Conservation (phyloP, 2,888 invertebrate genomes). For the Pterostichus niger region DNA sequence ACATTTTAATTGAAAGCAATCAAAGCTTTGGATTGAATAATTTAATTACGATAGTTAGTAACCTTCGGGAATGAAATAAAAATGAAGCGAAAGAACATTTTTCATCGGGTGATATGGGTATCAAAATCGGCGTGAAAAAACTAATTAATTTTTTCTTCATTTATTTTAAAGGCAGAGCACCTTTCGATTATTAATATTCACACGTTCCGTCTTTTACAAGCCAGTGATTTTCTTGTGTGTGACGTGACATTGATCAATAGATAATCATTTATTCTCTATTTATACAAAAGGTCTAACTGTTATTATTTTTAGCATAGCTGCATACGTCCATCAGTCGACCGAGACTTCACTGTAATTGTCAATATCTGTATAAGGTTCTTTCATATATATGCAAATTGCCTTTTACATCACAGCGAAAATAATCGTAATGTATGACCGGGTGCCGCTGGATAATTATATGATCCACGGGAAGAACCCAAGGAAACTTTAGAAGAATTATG, state of each 20-base stretch:
- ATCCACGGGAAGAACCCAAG: slow-evolving; percentile 47
- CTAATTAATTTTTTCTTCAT: slow-evolving; percentile 64
- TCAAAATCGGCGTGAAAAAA: slow-evolving; percentile 63
- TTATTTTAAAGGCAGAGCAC: slow-evolving; percentile 54
- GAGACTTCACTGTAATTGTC: slow-evolving; percentile 55
- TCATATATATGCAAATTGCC: slow-evolving; percentile 67
- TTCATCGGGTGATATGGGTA: slow-evolving; percentile 51
- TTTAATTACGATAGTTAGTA: slow-evolving; percentile 38
- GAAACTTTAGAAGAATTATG: slow-evolving; percentile 2
- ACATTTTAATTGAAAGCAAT: slow-evolving; percentile 47
- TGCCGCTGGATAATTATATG: slow-evolving; percentile 33
- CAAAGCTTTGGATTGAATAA: slow-evolving; percentile 54
- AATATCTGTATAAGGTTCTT: slow-evolving; percentile 62
- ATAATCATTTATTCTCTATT: slow-evolving; percentile 64
- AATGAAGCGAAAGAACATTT: slow-evolving; percentile 37
- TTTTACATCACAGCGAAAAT: slow-evolving; percentile 34
- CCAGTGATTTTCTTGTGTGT: slow-evolving; percentile 54
- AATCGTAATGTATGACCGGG: slow-evolving; percentile 40
- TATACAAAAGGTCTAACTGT: slow-evolving; percentile 65
- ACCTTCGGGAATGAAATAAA: slow-evolving; percentile 28
- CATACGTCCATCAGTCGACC: slow-evolving; percentile 48
- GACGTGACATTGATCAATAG: slow-evolving; percentile 67
- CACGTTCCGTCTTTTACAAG: slow-evolving; percentile 52
- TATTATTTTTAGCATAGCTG: slow-evolving; percentile 61
- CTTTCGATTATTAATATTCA: slow-evolving; percentile 64